These are phyloP conservation scores for Oryctes rhinoceros DNA, from an alignment of 1,140 invertebrate species.

Conservation along the genomic window DNA sequence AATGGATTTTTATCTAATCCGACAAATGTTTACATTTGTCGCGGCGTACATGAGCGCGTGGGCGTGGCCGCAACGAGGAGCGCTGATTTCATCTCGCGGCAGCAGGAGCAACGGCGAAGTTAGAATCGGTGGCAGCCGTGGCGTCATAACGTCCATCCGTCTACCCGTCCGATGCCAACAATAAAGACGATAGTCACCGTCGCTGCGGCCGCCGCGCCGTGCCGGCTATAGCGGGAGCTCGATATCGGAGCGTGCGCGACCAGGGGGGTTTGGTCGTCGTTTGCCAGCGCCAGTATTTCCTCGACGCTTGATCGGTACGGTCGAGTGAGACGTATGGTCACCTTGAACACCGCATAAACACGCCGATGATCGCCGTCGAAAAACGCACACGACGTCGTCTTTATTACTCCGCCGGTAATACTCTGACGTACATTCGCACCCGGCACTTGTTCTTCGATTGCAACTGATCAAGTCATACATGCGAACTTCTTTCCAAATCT, in stretches of 20 bases:
- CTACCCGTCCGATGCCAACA: constrained; percentile 2
- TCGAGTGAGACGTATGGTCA: not conserved
- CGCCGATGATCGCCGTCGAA: constrained; percentile 13
- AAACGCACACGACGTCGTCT: constrained; percentile 8
- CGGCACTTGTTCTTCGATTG: not conserved
- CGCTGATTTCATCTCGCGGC: not conserved
- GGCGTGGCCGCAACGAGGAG: constrained; percentile 20
- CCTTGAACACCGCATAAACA: not conserved
- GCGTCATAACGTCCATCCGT: constrained; percentile 12
- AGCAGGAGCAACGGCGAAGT: not conserved
- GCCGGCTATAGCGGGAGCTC: constrained; percentile 18
- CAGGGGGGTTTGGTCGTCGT: constrained; percentile 31
- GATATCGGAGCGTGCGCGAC: constrained; percentile 28
- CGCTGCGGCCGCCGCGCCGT: not conserved
- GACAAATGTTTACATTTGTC: too few relatives aligned
- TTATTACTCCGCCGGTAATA: not conserved
- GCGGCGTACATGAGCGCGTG: not conserved
- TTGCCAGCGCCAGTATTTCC: constrained; percentile 18
- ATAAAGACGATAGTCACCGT: constrained; percentile 21
- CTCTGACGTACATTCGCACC: too few relatives aligned
- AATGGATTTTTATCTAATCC: too few relatives aligned
- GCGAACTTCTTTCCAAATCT: not conserved
- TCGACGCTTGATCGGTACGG: constrained; percentile 38
- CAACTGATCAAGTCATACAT: not conserved
- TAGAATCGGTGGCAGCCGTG: constrained; percentile 13